Percentiles rank a stretch among this genome's conserved stretches.
phyloP scores from a whole-genome alignment of 2,113 vertebrate species.

The Tympanuchus pallidicinctus region DNA sequence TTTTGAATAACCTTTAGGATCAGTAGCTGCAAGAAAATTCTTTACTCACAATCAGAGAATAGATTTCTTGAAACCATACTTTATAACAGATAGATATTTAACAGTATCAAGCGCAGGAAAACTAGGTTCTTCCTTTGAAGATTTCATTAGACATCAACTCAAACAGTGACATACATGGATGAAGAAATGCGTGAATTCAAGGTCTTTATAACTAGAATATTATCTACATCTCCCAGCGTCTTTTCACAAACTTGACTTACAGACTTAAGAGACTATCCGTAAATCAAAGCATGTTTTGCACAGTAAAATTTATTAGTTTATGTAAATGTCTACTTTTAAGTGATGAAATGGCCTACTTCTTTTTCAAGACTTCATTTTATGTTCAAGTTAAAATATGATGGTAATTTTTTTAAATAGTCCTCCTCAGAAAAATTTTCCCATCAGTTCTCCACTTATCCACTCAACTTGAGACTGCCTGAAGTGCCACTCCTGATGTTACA shows the following conservation, averaged over 20 bases:
- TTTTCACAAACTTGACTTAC: neutral
- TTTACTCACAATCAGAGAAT: neutral
- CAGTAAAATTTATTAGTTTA: neutral
- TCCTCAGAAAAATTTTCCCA: neutral
- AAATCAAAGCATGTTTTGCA: neutral
- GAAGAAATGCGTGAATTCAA: neutral
- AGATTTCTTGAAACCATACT: neutral
- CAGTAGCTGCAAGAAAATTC: constrained; percentile 30
- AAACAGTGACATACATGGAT: neutral
- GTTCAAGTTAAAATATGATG: neutral
- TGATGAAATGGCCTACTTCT: neutral
- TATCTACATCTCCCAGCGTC: neutral
- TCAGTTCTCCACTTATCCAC: neutral
- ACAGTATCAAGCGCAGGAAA: neutral
- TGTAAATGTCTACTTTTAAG: neutral
- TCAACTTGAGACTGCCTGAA: neutral
- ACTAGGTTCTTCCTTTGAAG: neutral
- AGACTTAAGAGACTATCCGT: neutral
- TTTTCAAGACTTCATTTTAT: neutral
- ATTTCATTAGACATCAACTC: neutral
- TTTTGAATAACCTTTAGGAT: constrained; percentile 51
- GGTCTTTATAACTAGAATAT: neutral
- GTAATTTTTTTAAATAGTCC: neutral
- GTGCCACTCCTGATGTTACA: neutral
- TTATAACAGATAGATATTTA: neutral